A percentile compares a stretch with the other conserved stretches of the same genome.
Evolutionary conservation across 2,113 vertebrate genomes (phyloP).

Genomic region (Neogobius melanostomus): DNA sequence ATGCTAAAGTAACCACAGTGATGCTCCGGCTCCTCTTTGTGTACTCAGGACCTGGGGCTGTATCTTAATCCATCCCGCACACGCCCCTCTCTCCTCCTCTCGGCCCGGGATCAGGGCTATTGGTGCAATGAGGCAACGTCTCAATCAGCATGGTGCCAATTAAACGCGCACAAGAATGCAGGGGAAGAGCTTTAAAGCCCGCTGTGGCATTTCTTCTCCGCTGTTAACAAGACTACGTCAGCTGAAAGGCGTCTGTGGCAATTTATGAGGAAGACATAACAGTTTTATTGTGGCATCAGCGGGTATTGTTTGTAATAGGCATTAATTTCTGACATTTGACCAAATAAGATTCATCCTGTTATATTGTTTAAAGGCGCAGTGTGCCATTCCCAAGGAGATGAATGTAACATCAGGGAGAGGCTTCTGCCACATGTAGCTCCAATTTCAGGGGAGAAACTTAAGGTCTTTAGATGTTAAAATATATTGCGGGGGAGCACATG

Average conservation of each 20-base stretch:
- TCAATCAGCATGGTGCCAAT: slow-evolving; percentile 56
- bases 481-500: too few species aligned
- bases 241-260: background rate
- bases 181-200: slow-evolving; percentile 22
- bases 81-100: background rate
- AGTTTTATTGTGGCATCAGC: background rate
- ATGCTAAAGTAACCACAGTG: slow-evolving; percentile 21
- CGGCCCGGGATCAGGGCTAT: slow-evolving; percentile 12
- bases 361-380: too few species aligned
- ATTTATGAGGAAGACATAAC: background rate
- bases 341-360: background rate
- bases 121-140: slow-evolving; percentile 36
- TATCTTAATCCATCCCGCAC: slow-evolving; percentile 16
- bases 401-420: too few species aligned
- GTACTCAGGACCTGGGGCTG: slow-evolving; percentile 15
- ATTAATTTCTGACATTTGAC: background rate
- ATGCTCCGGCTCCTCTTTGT: slow-evolving; percentile 52
- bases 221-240: slow-evolving; percentile 14
- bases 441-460: too few species aligned
- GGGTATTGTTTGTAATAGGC: background rate
- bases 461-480: too few species aligned
- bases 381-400: too few species aligned
- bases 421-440: too few species aligned
- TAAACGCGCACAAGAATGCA: slow-evolving; percentile 39
- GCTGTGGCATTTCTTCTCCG: slow-evolving; percentile 40